phyloP scores from a whole-genome alignment of 2,113 vertebrate species.

The Donacobius atricapilla region DNA sequence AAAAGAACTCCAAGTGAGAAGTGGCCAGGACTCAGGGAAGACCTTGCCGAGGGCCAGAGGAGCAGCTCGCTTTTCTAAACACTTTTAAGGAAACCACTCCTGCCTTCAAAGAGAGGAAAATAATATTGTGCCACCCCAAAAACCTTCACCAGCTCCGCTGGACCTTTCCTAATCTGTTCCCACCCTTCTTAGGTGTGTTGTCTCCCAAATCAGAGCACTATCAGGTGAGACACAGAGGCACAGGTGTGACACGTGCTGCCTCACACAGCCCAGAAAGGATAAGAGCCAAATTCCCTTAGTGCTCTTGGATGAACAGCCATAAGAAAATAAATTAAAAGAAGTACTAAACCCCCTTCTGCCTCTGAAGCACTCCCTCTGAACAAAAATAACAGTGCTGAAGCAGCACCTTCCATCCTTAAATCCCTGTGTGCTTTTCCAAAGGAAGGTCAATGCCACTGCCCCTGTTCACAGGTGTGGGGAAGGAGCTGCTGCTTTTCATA shows the following conservation, averaged over 20 bases:
- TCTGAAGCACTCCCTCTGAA: slow-evolving; percentile 1
- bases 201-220: not conserved
- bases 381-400: slow-evolving; percentile 29
- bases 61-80: not conserved
- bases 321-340: not conserved
- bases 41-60: not conserved
- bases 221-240: not conserved
- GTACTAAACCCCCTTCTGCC: not conserved
- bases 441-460: not conserved
- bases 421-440: not conserved
- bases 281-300: rapidly evolving
- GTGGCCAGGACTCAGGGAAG: not conserved
- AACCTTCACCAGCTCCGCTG: not conserved
- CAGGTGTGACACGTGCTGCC: not conserved
- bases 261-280: not conserved
- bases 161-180: not conserved
- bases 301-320: not conserved
- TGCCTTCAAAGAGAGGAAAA: not conserved
- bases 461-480: not conserved
- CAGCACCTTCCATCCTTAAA: slow-evolving; percentile 12
- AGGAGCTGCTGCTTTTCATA: not conserved
- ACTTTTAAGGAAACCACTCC: not conserved
- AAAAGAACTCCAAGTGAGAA: not conserved
- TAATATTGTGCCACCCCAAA: not conserved
- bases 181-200: not conserved